phyloP scores from a whole-genome alignment of 2,113 vertebrate species.

The Athene cunicularia region DNA sequence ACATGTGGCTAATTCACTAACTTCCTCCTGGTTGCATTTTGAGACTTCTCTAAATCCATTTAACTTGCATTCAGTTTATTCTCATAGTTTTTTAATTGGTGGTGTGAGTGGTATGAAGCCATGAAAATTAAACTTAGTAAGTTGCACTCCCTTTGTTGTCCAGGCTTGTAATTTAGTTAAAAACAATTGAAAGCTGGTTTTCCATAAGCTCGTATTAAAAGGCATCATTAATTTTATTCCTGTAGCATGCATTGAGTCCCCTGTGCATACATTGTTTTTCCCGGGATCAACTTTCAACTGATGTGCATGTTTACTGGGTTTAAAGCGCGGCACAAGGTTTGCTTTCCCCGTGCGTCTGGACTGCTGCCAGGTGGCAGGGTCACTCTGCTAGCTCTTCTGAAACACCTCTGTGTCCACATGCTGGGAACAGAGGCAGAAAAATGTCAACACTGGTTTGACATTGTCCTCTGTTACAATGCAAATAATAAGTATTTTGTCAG shows the following conservation, averaged over 20 bases:
- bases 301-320: neutral
- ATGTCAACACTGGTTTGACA: neutral
- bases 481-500: neutral
- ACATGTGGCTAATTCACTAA: accelerated
- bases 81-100: neutral
- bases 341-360: neutral
- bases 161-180: neutral
- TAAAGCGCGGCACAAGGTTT: neutral
- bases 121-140: neutral
- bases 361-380: neutral
- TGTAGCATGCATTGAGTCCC: neutral
- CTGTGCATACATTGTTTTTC: neutral
- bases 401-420: neutral
- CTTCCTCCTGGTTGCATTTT: neutral
- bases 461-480: neutral
- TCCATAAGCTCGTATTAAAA: neutral
- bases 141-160: neutral
- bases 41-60: neutral
- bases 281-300: neutral
- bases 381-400: neutral
- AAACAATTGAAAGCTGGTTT: neutral
- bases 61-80: neutral
- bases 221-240: neutral
- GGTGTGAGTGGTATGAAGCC: neutral
- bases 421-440: neutral